A percentile compares a stretch with the other conserved stretches of the same genome.
Conservation (phyloP, 1,140 invertebrate genomes). For the Oppia nitens region DNA sequence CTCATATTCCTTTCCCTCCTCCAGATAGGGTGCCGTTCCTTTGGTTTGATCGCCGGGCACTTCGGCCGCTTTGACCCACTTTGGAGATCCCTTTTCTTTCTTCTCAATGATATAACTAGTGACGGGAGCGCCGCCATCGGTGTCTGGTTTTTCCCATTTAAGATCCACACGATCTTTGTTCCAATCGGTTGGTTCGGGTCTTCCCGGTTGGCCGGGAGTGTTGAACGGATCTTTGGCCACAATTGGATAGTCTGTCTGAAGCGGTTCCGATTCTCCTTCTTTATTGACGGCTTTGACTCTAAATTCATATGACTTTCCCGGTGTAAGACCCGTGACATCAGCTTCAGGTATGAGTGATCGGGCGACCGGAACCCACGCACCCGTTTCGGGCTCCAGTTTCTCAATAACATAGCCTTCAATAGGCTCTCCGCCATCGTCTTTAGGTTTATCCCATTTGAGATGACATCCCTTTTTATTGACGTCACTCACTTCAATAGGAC, state of each 20-base stretch:
- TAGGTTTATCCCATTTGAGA: constrained; percentile 32
- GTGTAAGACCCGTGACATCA: constrained; percentile 64
- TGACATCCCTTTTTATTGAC: constrained; percentile 32
- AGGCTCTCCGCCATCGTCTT: constrained; percentile 79
- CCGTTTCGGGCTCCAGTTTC: constrained; percentile 81
- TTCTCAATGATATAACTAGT: constrained; percentile 76
- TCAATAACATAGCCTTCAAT: constrained; percentile 91
- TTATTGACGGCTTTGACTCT: constrained; percentile 93
- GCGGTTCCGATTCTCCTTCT: constrained; percentile 84
- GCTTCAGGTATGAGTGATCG: constrained; percentile 65
- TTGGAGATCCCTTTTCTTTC: constrained; percentile 74
- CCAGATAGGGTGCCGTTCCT: constrained; percentile 69
- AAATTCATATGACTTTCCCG: constrained; percentile 97
- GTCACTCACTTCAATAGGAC: constrained; percentile 59
- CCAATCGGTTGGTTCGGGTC: constrained; percentile 82
- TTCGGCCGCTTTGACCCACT: constrained; percentile 80
- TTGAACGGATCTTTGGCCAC: constrained; percentile 89
- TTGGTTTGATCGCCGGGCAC: constrained; percentile 60
- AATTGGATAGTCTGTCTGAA: constrained; percentile 60
- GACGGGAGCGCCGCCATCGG: constrained; percentile 78
- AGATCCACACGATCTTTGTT: constrained; percentile 78
- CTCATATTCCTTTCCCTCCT: constrained; percentile 84
- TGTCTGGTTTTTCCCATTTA: constrained; percentile 78
- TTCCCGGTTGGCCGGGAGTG: constrained; percentile 77
- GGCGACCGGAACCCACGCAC: constrained; percentile 77